Base-by-base conservation (phyloP, 2,113 vertebrate genomes). In the Nerophis lumbriciformis region DNA sequence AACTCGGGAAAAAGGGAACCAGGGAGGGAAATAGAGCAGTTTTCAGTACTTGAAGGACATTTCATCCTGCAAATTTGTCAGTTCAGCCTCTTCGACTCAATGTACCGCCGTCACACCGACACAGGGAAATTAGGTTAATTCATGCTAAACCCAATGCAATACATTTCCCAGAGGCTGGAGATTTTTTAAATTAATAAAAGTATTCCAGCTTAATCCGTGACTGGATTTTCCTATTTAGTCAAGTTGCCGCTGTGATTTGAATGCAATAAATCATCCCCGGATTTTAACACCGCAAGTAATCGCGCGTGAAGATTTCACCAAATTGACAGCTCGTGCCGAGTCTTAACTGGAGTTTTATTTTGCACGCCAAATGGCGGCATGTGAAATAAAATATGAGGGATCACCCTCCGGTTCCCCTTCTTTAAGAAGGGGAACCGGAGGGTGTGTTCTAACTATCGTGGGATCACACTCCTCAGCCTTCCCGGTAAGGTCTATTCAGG, bases 41-140 rank as follows among this genome's bases (percentile, higher is more conserved):
- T 61, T 67, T 74, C 53, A 73, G 63, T 48, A 19, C 19, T 53
- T 66, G 76, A 80, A 80, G 82, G 72, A 80, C 77, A 67, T 73
- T 76, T 77, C 78, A 53, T 76, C 50, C 55, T 61, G 48, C 36
- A 58, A 75, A 65, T 56, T 54, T 48, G 39, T 70, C 8, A 35
- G 13, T 61, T 68, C 7, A 47, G 37, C 42, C 44, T 53, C 37
- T 64, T 70, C 10, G 39, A 15, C 50, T 75, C 35, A 60, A 36
- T 53, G 59, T 56, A 63, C 12, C 5, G 16, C 28, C 35, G 55
- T 54, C 38, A 62, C 53, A 58, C 54, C 16, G 59, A 48, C 48
- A 19, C 19, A 4, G 9, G 9, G 13, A 48, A 51, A 63, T n/a
- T 39, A 19, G 16, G 19, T 72, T 76, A 49, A 76, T 63, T 63